Evolutionary conservation across 2,888 invertebrate genomes (phyloP), one percentile per base, ranked within the genome.

Genomic region (Zaprionus obscuricornis): DNA sequence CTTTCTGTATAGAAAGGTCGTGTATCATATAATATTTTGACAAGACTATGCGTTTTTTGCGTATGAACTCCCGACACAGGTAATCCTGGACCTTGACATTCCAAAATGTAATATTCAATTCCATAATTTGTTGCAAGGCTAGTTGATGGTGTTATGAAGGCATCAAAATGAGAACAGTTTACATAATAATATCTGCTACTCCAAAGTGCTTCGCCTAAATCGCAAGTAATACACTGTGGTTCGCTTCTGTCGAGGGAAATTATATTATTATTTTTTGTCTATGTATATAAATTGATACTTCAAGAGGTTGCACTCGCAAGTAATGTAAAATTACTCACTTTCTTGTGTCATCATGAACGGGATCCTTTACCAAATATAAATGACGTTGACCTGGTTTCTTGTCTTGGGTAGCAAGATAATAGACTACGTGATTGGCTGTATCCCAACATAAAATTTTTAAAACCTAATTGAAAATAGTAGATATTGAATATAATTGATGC

Each of bases 31-130:
- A 96, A 91, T 82, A 95, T 92, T 90, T 94, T 93, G 71, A 95
- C 92, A 90, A 96, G 92, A 88, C 94, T 94, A 91, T 96, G 95
- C 39, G 94, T 94, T 81, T 92, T 92, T 83, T 94, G 93, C 72
- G 94, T 93, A 89, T 96, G 96, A 73, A 96, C 93, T 57, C 90
- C 96, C 36, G 95, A 95, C 78, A 96, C 92, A 60, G 98, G 97
- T 68, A 97, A 93, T 60, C 96, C 96, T 33, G 97, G 97, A n/a
- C 98, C 98, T 82, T 95, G 94, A 90, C 98, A 98, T 88, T 96
- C 94, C 76, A 97, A 92, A 74, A 96, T 96, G 89, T 96, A 97
- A 74, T 85, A 89, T 37, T 90, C 87, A 71, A 90, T 87, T 74
- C 89, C 89, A 65, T 76, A 73, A 62, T 84, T 87, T 22, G 88